phyloP scores from a whole-genome alignment of 1,140 invertebrate species.

The Pseudomyrmex cubaensis region DNA sequence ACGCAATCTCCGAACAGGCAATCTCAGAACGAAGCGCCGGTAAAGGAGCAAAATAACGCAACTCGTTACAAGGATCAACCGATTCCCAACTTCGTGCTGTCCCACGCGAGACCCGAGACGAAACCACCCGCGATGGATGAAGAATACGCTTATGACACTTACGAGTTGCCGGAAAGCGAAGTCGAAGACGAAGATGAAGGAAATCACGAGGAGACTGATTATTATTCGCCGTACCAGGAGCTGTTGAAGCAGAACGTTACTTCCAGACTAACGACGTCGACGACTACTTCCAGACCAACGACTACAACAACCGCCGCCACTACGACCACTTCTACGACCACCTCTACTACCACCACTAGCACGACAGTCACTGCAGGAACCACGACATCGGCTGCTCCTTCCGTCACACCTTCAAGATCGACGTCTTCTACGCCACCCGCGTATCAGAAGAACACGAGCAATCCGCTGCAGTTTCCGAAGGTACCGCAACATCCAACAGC shows the following conservation, averaged over 20 bases:
- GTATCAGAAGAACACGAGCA: background rate
- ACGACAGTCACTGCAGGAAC: background rate
- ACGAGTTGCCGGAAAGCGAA: slow-evolving; percentile 62
- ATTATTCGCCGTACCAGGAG: slow-evolving; percentile 6
- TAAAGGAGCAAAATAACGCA: background rate
- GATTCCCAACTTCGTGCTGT: slow-evolving; percentile 65
- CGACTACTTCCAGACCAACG: slow-evolving; percentile 61
- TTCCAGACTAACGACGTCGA: background rate
- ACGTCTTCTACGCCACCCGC: slow-evolving; percentile 26
- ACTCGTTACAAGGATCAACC: slow-evolving; percentile 53
- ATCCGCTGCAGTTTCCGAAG: slow-evolving; percentile 16
- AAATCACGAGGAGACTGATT: slow-evolving; percentile 39
- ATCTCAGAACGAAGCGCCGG: background rate
- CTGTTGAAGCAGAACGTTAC: slow-evolving; percentile 22
- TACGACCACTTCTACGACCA: background rate
- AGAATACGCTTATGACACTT: slow-evolving; percentile 79
- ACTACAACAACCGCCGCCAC: slow-evolving; percentile 34
- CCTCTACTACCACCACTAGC: background rate
- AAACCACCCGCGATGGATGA: slow-evolving; percentile 68
- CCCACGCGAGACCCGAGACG: slow-evolving; percentile 19
- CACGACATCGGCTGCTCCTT: slow-evolving; percentile 31
- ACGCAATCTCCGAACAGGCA: background rate
- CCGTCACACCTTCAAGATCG: background rate
- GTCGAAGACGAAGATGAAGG: slow-evolving; percentile 33
- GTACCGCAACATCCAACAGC: slow-evolving; percentile 66